Evolutionary conservation across 1,140 invertebrate genomes (phyloP).

Genomic region (Magallana angulata): DNA sequence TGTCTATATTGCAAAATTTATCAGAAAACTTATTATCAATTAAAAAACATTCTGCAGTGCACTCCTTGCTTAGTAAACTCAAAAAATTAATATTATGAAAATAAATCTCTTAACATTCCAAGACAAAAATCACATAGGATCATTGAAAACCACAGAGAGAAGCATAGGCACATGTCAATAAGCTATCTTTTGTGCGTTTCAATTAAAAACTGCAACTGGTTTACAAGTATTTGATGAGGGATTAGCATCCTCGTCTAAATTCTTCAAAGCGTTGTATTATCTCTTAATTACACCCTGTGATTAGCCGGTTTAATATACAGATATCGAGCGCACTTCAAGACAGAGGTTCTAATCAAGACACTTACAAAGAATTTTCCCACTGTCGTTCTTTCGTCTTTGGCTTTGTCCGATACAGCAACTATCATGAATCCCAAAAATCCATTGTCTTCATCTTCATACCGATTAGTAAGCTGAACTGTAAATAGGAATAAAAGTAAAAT

Average conservation of each 20-base stretch:
- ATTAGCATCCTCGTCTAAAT: neutral
- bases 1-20: no score
- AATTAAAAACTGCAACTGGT: no score
- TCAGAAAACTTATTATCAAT: no score
- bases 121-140: neutral
- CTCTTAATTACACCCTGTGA: no score
- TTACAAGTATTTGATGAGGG: neutral
- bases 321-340: no score
- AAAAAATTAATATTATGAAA: neutral
- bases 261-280: no score
- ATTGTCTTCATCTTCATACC: constrained; percentile 38
- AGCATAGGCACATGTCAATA: neutral
- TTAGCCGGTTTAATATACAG: no score
- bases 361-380: constrained; percentile 56
- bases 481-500: neutral
- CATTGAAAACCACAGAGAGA: neutral
- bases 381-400: constrained; percentile 40
- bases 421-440: constrained; percentile 58
- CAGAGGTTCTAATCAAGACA: neutral
- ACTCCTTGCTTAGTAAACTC: no score
- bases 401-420: constrained; percentile 50
- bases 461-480: constrained; percentile 7
- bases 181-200: neutral
- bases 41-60: no score
- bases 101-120: constrained; percentile 8